phyloP scores from a whole-genome alignment of 1,140 invertebrate species.

The Meteorus sp. region DNA sequence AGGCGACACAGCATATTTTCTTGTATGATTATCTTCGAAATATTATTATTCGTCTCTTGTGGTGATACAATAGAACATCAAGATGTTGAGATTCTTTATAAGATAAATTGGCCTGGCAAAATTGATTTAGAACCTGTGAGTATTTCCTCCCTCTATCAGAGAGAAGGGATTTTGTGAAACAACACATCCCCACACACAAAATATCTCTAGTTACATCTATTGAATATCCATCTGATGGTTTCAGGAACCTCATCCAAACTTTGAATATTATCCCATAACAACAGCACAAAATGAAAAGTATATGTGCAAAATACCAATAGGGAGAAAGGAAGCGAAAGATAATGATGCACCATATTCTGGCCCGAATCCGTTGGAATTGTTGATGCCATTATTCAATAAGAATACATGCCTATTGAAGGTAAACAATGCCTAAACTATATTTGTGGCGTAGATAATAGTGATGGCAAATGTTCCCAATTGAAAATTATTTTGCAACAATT shows the following conservation, averaged over 20 bases:
- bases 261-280: constrained; percentile 60
- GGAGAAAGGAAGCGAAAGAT: constrained; percentile 62
- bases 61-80: constrained; percentile 76
- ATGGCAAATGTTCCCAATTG: constrained; percentile 11
- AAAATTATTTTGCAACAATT: too few species aligned
- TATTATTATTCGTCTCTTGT: constrained; percentile 32
- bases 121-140: constrained; percentile 56
- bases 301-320: constrained; percentile 74
- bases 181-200: too few species aligned
- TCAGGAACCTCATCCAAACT: constrained; percentile 59
- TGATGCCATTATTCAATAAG: constrained; percentile 75
- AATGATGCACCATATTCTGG: constrained; percentile 67
- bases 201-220: too few species aligned
- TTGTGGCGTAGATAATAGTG: background rate
- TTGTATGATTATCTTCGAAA: constrained; percentile 23
- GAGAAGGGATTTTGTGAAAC: too few species aligned
- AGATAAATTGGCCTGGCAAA: constrained; percentile 79
- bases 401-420: constrained; percentile 80
- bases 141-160: constrained; percentile 20
- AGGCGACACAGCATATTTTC: constrained; percentile 20
- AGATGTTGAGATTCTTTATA: constrained; percentile 74
- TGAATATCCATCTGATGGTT: too few species aligned
- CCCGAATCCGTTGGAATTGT: constrained; percentile 73
- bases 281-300: constrained; percentile 72
- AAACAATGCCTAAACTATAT: constrained; percentile 31